phyloP scores from a whole-genome alignment of 2,888 invertebrate genomes.

The Spilarctia lutea region DNA sequence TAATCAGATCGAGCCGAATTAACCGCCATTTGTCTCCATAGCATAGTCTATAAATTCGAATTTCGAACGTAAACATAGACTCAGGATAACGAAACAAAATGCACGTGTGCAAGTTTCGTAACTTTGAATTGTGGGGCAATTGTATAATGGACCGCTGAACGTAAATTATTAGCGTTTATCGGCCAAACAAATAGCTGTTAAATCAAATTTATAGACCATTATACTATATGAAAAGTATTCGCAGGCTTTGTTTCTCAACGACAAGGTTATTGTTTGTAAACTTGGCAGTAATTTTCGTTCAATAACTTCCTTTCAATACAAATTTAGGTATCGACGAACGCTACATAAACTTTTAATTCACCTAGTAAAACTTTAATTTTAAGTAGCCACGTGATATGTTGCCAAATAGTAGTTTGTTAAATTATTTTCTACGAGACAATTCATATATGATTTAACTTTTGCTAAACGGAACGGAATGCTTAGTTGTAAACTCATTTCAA shows the following conservation, averaged over 20 bases:
- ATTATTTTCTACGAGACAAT: background rate
- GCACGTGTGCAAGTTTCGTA: constrained; percentile 52
- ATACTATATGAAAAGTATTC: constrained; percentile 17
- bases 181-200: constrained; percentile 41
- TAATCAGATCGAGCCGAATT: constrained; percentile 9
- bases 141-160: constrained; percentile 22
- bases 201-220: constrained; percentile 30
- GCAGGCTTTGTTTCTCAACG: constrained; percentile 23
- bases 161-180: constrained; percentile 43
- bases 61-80: constrained; percentile 29
- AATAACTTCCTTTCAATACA: constrained; percentile 1
- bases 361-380: background rate
- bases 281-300: constrained; percentile 3
- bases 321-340: background rate
- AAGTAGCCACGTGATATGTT: background rate
- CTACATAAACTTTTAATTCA: background rate
- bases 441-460: background rate
- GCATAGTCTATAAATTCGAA: constrained; percentile 13
- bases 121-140: constrained; percentile 28
- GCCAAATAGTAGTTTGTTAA: background rate
- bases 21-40: constrained; percentile 14
- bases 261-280: constrained; percentile 24
- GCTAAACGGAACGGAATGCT: background rate
- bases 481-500: background rate
- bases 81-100: constrained; percentile 38